Conservation (phyloP, 2,888 invertebrate genomes). For the Plemyria rubiginata region DNA sequence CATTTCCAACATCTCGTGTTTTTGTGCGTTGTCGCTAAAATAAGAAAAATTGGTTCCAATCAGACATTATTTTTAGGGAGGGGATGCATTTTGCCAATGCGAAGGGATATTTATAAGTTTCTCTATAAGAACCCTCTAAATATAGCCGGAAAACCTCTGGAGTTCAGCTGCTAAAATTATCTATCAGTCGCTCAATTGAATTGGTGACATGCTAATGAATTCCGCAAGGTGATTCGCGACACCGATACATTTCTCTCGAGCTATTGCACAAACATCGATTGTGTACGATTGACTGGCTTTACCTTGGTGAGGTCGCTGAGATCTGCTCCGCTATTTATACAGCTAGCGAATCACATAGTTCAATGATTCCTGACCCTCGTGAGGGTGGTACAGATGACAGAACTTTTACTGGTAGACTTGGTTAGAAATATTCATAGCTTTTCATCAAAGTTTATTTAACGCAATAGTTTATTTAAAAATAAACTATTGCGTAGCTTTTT, state of each 20-base stretch:
- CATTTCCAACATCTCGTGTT: constrained; percentile 28
- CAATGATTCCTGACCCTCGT: constrained; percentile 41
- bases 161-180: not conserved
- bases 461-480: too few species aligned
- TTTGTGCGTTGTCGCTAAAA: constrained; percentile 28
- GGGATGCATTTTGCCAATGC: constrained; percentile 82
- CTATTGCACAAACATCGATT: constrained; percentile 73
- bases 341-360: constrained; percentile 51
- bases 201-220: constrained; percentile 8
- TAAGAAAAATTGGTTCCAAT: constrained; percentile 58
- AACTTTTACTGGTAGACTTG: not conserved
- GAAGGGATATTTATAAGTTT: constrained; percentile 76
- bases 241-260: constrained; percentile 39
- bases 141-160: constrained; percentile 18
- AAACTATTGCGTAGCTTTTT: not conserved
- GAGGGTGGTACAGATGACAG: not conserved
- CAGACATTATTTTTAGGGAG: constrained; percentile 80
- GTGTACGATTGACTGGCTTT: constrained; percentile 72
- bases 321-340: constrained; percentile 68
- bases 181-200: constrained; percentile 1
- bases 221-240: constrained; percentile 32
- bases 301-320: constrained; percentile 69
- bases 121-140: constrained; percentile 38
- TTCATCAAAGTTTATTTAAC: not conserved
- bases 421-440: not conserved